Evolutionary conservation across 2,888 invertebrate species (phyloP), one percentile per base, ranked within the genome.

Genomic region (Synergus gifuensis): DNA sequence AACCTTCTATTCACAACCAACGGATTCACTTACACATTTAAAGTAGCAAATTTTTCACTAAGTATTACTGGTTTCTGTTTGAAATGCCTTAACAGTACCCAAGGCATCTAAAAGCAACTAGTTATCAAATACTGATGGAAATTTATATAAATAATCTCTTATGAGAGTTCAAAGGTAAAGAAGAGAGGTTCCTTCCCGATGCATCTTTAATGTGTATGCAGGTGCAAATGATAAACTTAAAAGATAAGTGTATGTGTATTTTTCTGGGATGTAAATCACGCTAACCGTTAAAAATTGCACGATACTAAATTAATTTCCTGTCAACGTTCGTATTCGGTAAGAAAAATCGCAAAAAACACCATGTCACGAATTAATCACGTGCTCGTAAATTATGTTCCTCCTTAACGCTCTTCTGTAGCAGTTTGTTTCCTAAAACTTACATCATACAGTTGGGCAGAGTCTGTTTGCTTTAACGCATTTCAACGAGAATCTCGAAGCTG

Each of bases 361-460:
- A 76, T 81, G 73, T 76, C 83, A 81, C 80, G 80, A 81, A 82
- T 82, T 83, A 82, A 83, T 83, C 77, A 82, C 82, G 76, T 78
- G 79, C 78, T 82, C 83, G 81, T 83, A 83, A 83, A 82, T 83
- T 81, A 82, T 81, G 81, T 77, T 54, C 76, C 80, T 80, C 49
- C 79, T 83, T 80, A 82, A 83, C 77, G 79, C 79, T 83, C 79
- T 81, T 82, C 79, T 82, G 54, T 58, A 40, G 54, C 73, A 73
- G 73, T 73, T 73, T 73, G 40, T 54, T 73, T 58, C 73, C 73
- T 73, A 73, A 73, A 73, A 54, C 49, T 73, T 36, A 58, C 54
- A 73, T 73, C 54, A 73, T 54, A 73, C 54, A 54, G 54, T 18
- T 18, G 73, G 73, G 73, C 54, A 49, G 49, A 5, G 49, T 49